These are phyloP conservation scores for Crocallis elinguaria DNA, from an alignment of 2,888 invertebrate genomes.

Conservation along the genomic window DNA sequence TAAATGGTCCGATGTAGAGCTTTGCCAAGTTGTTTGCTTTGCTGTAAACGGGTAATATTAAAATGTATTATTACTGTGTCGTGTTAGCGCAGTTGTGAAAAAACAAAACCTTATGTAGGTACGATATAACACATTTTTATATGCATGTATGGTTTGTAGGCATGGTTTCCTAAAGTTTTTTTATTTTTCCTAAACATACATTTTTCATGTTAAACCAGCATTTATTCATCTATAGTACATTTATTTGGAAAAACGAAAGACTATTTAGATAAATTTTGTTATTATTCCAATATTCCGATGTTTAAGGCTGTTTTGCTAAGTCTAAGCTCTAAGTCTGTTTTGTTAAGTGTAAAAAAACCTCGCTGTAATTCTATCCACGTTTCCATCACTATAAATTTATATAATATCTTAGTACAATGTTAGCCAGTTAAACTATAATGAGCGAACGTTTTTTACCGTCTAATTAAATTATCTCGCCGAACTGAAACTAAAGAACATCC, in stretches of 20 bases:
- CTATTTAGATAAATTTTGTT: no score
- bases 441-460: slow-evolving; percentile 2
- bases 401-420: background rate
- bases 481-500: slow-evolving; percentile 29
- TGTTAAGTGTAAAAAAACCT: no score
- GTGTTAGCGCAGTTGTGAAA: background rate
- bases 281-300: no score
- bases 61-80: slow-evolving; percentile 5
- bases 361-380: background rate
- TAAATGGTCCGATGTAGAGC: slow-evolving; percentile 47
- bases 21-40: slow-evolving; percentile 31
- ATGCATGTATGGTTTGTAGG: no score
- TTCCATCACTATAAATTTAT: background rate
- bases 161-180: no score
- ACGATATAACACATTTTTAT: no score
- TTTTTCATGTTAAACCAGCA: no score
- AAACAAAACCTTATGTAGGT: background rate
- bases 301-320: no score
- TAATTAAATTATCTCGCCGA: slow-evolving; percentile 39
- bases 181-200: no score
- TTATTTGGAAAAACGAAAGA: no score
- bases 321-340: no score
- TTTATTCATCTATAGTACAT: no score
- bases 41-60: slow-evolving; percentile 19
- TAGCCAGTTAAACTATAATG: background rate